Base-by-base conservation (phyloP, 2,888 invertebrate species). In the Ptychoptera albimana region DNA sequence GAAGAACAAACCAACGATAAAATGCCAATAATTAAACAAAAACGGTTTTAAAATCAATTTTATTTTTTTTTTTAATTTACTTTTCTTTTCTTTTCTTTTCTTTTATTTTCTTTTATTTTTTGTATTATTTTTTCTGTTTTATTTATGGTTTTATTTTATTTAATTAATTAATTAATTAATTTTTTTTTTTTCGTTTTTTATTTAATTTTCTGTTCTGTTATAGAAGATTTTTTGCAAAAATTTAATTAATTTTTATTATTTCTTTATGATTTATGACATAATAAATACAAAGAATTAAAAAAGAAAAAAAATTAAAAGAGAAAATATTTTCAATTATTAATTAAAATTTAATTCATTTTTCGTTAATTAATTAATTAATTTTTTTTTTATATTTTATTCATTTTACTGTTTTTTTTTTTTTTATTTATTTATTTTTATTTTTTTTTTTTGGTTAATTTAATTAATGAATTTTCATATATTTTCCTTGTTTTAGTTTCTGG, bases 381-480 rank as follows among this genome's bases (percentile, higher is more conserved):
- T 39, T 39, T 39, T 14, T 39, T 39, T 40, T 30, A 9, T 14
- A 8, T 40, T 8, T n/a, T 40, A n/a, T 30, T 40, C 3, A 30
- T 30, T 40, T 30, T 40, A 29, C 31, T 32, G 8, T 39, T 16
- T 16, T 34, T 44, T 8, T 45, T 13, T 39, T 36, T 13, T 44
- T 45, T n/a, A 34, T 42, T 43, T 46, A 12, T 29, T 13, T 48
- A 39, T 35, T 16, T 46, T 37, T 37, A 39, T 30, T 39, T 46
- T 42, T 5, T 43, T 36, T 34, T 37, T 16, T 32, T 32, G 31
- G 35, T 15, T 36, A 37, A 43, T 41, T 43, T 15, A 38, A 39
- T 36, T 39, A 16, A 14, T 32, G 9, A 30, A 30, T 10, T 45
- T 38, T 34, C 35, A 35, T 43, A 41, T n/a, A 36, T 39, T 45